A percentile compares a stretch with the other conserved stretches of the same genome.
Evolutionary conservation across 2,888 invertebrate genomes (phyloP).

Genomic region (Podabrus alpinus): DNA sequence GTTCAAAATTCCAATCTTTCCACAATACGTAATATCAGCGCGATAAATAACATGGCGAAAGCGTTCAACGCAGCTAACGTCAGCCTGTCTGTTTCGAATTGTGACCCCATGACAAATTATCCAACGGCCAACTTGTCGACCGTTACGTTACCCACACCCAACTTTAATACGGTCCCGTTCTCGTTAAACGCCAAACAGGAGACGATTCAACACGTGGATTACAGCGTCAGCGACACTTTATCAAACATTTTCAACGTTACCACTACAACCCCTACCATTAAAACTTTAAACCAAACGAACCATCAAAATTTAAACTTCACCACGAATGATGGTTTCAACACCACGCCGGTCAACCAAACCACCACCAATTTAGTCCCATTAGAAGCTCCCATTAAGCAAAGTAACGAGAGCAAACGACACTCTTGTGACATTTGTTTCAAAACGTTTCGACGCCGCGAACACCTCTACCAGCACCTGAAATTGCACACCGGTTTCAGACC

Average conservation of each 20-base stretch:
- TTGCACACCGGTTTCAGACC: conserved; percentile 70
- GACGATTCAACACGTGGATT: neutral
- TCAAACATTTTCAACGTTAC: neutral
- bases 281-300: neutral
- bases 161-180: neutral
- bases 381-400: neutral
- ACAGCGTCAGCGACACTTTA: neutral
- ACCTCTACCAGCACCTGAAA: conserved; percentile 70
- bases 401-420: conserved; percentile 34
- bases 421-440: conserved; percentile 65
- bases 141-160: neutral
- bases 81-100: neutral
- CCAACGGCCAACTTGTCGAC: neutral
- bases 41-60: neutral
- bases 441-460: conserved; percentile 70
- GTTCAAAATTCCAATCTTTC: neutral
- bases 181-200: neutral
- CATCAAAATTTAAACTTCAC: neutral
- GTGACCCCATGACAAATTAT: neutral
- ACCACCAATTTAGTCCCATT: neutral
- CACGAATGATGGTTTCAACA: neutral
- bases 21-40: neutral
- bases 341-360: neutral
- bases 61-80: neutral
- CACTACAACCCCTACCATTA: neutral